A percentile compares a stretch with the other conserved stretches of the same genome.
Evolutionary conservation across 2,113 vertebrate species (phyloP).

Genomic region (Siniperca knerii): DNA sequence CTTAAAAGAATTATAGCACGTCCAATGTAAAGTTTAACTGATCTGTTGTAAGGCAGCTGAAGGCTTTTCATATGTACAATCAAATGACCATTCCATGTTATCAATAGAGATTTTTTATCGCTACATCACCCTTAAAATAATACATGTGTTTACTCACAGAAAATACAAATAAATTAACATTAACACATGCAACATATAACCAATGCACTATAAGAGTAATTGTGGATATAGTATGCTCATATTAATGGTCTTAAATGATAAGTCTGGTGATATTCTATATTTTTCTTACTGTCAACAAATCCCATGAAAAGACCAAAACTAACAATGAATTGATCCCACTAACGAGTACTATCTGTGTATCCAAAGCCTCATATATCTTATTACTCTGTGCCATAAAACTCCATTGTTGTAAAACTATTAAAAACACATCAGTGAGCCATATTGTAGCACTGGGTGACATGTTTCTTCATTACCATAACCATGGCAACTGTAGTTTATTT

Average conservation of each 20-base stretch:
- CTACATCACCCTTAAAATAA: neutral
- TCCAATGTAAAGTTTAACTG: constrained; percentile 10
- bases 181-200: neutral
- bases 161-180: neutral
- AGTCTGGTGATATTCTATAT: neutral
- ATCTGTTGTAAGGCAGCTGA: neutral
- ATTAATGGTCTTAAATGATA: neutral
- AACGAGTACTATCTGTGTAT: neutral
- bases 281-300: neutral
- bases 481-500: neutral
- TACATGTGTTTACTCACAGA: neutral
- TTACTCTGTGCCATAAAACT: neutral
- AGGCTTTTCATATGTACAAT: constrained; percentile 24
- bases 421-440: constrained; percentile 20
- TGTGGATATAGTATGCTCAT: neutral
- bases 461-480: neutral
- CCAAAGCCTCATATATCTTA: neutral
- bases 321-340: neutral
- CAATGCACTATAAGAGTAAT: neutral
- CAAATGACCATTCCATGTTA: neutral
- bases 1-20: constrained; percentile 26
- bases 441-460: neutral
- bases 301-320: too few relatives aligned
- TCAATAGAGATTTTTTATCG: neutral
- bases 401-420: constrained; percentile 3